Evolutionary conservation across 2,888 invertebrate species (phyloP).

Genomic region (Stenchaetothrips biformis): DNA sequence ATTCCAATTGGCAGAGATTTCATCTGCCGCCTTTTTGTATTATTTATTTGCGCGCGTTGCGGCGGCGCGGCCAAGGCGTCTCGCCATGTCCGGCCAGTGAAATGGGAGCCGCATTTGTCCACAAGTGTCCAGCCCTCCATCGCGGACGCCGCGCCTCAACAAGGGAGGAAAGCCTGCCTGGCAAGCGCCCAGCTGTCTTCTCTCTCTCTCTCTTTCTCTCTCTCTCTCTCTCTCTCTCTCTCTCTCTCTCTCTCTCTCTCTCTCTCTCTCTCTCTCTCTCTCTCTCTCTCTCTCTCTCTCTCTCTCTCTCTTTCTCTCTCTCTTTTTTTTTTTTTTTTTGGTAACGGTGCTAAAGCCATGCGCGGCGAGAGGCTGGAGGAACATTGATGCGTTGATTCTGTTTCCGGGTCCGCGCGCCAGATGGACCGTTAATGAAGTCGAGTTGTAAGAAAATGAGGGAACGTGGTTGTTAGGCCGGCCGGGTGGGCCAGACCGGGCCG

Average conservation of each 20-base stretch:
- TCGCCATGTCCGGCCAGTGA: background rate
- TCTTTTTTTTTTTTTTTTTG: background rate
- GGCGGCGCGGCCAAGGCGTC: background rate
- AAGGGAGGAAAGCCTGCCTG: background rate
- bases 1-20: slow-evolving; percentile 9
- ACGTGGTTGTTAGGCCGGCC: too few species aligned
- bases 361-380: too few species aligned
- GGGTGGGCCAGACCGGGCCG: too few species aligned
- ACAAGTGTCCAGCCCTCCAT: background rate
- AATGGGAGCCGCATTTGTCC: background rate
- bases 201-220: background rate
- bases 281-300: background rate
- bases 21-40: background rate
- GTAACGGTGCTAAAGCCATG: too few species aligned
- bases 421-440: too few species aligned
- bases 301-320: background rate
- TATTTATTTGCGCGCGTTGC: background rate
- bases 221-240: background rate
- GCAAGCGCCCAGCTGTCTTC: background rate
- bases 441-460: too few species aligned
- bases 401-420: too few species aligned
- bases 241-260: background rate
- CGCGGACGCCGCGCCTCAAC: background rate
- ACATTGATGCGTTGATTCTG: too few species aligned
- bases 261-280: background rate